These are phyloP conservation scores for Drosophila fuyamai DNA, from an alignment of 1,140 invertebrate genomes.

Conservation along the genomic window DNA sequence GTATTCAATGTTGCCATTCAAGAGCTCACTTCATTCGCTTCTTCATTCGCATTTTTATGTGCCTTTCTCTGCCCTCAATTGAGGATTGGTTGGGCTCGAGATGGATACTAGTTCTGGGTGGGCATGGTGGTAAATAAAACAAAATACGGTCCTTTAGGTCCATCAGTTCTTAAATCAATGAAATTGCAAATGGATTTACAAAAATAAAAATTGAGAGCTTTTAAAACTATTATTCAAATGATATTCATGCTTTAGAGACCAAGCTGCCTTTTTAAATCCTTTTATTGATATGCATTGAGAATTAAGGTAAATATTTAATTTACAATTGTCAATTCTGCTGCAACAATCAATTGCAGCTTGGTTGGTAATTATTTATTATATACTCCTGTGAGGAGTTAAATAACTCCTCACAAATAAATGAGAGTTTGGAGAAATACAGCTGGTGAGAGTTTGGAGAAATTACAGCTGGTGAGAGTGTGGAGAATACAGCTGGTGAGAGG, in stretches of 20 bases:
- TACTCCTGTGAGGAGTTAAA: too few species aligned
- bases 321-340: constrained; percentile 17
- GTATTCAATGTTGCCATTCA: constrained; percentile 69
- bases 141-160: not conserved
- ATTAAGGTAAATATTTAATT: constrained; percentile 10
- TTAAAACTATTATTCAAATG: too few species aligned
- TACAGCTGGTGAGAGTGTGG: too few species aligned
- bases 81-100: not conserved
- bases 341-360: constrained; percentile 43
- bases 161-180: too few species aligned
- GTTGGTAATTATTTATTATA: constrained; percentile 41
- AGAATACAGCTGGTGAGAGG: too few species aligned
- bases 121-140: not conserved
- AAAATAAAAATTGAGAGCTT: too few species aligned
- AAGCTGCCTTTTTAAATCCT: too few species aligned
- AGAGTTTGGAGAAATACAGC: too few species aligned
- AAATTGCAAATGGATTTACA: too few species aligned
- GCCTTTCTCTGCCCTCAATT: constrained; percentile 22
- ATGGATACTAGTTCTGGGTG: not conserved
- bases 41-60: constrained; percentile 37
- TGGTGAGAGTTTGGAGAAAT: too few species aligned
- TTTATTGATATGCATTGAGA: not conserved
- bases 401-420: too few species aligned
- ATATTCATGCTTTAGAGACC: too few species aligned
- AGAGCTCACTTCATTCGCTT: constrained; percentile 34